Evolutionary conservation across 1,140 invertebrate genomes (phyloP), one percentile per base, ranked within the genome.

Genomic region (Cyphomyrmex costatus): DNA sequence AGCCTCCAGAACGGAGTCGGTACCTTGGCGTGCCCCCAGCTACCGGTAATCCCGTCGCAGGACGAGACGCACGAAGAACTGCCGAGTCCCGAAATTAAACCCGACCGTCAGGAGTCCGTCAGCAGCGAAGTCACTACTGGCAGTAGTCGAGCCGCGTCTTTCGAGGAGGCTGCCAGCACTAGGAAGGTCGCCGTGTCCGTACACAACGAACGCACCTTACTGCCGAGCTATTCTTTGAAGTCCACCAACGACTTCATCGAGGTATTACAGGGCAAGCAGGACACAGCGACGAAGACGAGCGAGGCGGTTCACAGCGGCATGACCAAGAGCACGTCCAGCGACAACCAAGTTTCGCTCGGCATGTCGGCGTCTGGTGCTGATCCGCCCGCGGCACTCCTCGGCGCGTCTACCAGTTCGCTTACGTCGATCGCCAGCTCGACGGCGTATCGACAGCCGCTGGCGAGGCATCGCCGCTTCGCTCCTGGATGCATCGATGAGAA

Each of bases 361-460:
- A 95, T 95, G 4, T 95, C 96, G 0, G 93, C 80, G 4, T 77
- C 56, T 36, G 27, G 42, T 10, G 12, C 93, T 2, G 96, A 96
- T 86, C 95, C 96, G 19, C 95, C 95, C 6, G 95, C 96, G 4
- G 95, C 95, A 7, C 89, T 96, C 16, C 92, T 96, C 1, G 96
- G 95, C n/a, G 95, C 96, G 3, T 96, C 96, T 1, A 96, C 95
- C 0, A 96, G 92, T 70, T 96, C 96, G 0, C 74, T 95, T 2
- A 93, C 90, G 19, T 95, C 93, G 76, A 93, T 93, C 63, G 90
- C 93, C 21, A 93, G 92, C 66, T 86, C 87, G 1, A 88, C 90
- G 4, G 86, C 92, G 1, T 95, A 95, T 83, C 90, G 94, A 7
- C 86, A 85, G 0, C 86, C 63, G 6, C 33, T 86, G 0, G 7